A percentile compares a stretch with the other conserved stretches of the same genome.
phyloP scores from a whole-genome alignment of 2,888 invertebrate genomes.

The Andrena praecox region DNA sequence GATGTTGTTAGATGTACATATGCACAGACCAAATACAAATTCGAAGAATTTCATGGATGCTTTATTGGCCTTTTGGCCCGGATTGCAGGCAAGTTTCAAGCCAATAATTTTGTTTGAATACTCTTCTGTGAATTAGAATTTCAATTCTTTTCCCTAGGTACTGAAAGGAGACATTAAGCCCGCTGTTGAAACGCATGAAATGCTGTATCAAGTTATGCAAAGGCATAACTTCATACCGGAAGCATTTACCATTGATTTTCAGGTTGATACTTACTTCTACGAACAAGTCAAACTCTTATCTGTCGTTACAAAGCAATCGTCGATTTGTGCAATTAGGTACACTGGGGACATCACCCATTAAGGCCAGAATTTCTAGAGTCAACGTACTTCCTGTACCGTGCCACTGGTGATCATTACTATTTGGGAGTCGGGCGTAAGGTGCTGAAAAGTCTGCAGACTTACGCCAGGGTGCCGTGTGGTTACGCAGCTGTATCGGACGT shows the following conservation, averaged over 20 bases:
- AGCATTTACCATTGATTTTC: constrained; percentile 99
- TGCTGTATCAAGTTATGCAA: constrained; percentile 99
- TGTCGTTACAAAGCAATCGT: neutral
- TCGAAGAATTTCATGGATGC: constrained; percentile 99
- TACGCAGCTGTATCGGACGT: constrained; percentile 99
- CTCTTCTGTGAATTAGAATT: neutral
- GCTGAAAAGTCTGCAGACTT: constrained; percentile 94
- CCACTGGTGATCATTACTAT: constrained; percentile 98
- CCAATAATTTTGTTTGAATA: neutral
- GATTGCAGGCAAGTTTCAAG: constrained; percentile 90
- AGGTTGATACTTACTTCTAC: constrained; percentile 85
- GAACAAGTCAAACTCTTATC: constrained; percentile 7
- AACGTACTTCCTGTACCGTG: constrained; percentile 98
- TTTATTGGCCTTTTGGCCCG: constrained; percentile 99
- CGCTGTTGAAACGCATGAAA: constrained; percentile 99
- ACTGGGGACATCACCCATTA: constrained; percentile 99
- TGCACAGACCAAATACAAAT: constrained; percentile 97
- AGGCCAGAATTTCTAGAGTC: constrained; percentile 99
- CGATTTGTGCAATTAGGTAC: constrained; percentile 88
- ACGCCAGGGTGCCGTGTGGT: constrained; percentile 97
- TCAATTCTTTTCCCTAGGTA: constrained; percentile 85
- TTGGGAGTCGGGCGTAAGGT: constrained; percentile 96
- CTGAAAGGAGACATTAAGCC: constrained; percentile 96
- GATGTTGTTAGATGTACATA: constrained; percentile 97
- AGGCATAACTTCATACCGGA: constrained; percentile 99